phyloP scores from a whole-genome alignment of 1,140 invertebrate genomes.

The Drosophila willistoni region DNA sequence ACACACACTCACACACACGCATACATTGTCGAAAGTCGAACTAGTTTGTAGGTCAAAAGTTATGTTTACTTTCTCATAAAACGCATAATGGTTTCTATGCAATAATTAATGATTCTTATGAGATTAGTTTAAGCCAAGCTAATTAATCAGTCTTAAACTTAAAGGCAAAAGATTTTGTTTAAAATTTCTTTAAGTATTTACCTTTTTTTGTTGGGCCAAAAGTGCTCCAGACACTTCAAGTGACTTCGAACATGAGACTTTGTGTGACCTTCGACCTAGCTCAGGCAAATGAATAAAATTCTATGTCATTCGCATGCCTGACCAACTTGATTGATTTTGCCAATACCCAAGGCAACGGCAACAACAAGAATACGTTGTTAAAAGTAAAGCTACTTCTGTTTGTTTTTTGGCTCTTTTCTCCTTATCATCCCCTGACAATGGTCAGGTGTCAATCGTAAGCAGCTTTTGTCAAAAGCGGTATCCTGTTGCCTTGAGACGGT shows the following conservation, averaged over 20 bases:
- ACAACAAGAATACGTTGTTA: not conserved
- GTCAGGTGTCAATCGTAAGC: conserved; percentile 20
- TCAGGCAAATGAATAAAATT: conserved; percentile 18
- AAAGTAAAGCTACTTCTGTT: conserved; percentile 1
- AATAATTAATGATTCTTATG: conserved; percentile 3
- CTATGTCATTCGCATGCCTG: conserved; percentile 12
- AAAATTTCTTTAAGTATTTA: not conserved
- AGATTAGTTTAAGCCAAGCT: not conserved
- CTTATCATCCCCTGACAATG: not conserved
- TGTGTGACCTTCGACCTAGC: conserved; percentile 20
- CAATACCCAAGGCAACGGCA: conserved; percentile 1
- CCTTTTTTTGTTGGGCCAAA: not conserved
- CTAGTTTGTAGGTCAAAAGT: conserved; percentile 3
- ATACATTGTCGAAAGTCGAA: conserved; percentile 5
- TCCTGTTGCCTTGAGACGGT: conserved; percentile 11
- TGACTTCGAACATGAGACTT: conserved; percentile 1
- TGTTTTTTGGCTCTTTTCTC: not conserved
- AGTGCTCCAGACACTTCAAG: not conserved
- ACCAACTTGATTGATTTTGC: conserved; percentile 17
- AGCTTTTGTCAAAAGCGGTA: conserved; percentile 5
- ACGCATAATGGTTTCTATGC: conserved; percentile 7
- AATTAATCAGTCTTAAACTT: not conserved
- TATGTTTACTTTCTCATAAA: not conserved
- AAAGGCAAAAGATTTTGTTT: not conserved
- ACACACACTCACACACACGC: conserved; percentile 13